Evolutionary conservation across 2,888 invertebrate species (phyloP).

Genomic region (Tipula helvola): DNA sequence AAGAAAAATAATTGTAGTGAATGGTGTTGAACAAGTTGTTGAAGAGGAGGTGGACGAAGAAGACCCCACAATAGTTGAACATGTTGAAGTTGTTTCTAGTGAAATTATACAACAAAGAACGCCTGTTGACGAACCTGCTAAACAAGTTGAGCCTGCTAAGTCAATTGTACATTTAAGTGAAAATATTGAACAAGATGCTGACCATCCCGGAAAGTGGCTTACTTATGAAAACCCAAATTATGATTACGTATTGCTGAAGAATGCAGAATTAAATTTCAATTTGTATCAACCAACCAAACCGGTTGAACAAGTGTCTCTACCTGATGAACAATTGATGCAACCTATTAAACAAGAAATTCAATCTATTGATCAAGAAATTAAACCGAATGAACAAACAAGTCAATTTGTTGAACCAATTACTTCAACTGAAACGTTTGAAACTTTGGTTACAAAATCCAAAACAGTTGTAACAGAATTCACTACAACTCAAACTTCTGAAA

Average conservation of each 20-base stretch:
- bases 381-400: neutral
- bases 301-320: neutral
- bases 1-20: too few relatives aligned
- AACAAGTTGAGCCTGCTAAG: neutral
- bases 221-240: neutral
- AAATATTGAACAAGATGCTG: neutral
- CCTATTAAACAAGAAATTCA: neutral
- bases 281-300: neutral
- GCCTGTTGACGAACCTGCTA: neutral
- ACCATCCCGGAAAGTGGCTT: neutral
- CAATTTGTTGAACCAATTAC: neutral
- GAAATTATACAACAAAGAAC: neutral
- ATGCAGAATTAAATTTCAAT: neutral
- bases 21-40: too few relatives aligned
- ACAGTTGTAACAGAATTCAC: neutral
- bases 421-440: neutral
- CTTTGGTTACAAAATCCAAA: neutral
- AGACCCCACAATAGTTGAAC: neutral
- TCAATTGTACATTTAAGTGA: neutral
- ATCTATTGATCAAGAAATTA: neutral
- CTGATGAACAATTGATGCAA: neutral
- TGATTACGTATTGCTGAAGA: neutral
- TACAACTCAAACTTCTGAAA: neutral
- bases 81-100: neutral
- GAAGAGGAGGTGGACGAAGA: too few relatives aligned